phyloP scores from a whole-genome alignment of 2,113 vertebrate species.

The Phalacrocorax brasilianus region DNA sequence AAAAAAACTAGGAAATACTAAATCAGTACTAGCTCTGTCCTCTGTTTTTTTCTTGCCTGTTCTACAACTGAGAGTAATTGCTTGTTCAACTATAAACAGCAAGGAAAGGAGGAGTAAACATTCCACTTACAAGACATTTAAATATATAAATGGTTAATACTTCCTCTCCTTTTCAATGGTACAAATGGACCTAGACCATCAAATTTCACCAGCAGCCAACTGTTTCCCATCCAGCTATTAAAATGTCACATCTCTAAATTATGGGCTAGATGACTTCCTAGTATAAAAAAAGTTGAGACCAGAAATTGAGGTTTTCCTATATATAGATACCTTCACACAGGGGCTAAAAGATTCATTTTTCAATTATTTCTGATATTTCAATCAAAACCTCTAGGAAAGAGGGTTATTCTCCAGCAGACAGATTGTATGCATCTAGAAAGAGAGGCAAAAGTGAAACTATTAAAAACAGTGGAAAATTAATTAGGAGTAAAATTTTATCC shows the following conservation, averaged over 20 bases:
- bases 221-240: not conserved
- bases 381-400: not conserved
- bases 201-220: not conserved
- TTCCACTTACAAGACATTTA: not conserved
- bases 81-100: not conserved
- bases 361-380: slow-evolving; percentile 12
- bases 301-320: not conserved
- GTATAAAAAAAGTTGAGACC: not conserved
- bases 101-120: not conserved
- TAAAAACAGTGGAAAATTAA: not conserved
- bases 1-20: too few species aligned
- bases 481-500: not conserved
- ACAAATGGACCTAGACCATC: not conserved
- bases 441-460: not conserved
- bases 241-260: not conserved
- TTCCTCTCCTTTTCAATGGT: not conserved
- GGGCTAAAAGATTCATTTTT: not conserved
- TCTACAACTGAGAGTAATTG: not conserved
- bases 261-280: not conserved
- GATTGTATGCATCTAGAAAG: not conserved
- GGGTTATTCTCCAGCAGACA: not conserved
- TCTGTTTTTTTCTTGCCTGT: not conserved
- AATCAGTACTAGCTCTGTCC: not conserved
- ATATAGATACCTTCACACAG: not conserved
- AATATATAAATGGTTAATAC: not conserved